Evolutionary conservation across 2,113 vertebrate species (phyloP).

Genomic region (Psettodes erumei): DNA sequence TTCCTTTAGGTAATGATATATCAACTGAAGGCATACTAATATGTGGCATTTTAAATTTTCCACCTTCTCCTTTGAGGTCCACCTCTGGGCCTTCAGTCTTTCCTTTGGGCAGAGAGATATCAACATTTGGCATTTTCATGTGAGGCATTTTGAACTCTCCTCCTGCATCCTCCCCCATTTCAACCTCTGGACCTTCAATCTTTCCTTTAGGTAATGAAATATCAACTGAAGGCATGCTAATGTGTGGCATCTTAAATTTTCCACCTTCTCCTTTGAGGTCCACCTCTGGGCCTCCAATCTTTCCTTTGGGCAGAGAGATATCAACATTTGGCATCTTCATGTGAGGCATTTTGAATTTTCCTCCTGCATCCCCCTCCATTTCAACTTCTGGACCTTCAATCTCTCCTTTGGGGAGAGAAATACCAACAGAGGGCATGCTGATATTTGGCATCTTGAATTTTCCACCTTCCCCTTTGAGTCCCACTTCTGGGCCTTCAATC

Average conservation of each 20-base stretch:
- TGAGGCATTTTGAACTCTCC: constrained; percentile 35
- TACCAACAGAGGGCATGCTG: too few relatives aligned
- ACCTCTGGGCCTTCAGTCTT: constrained; percentile 37
- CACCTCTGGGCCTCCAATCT: neutral
- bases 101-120: constrained; percentile 43
- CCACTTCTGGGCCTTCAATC: too few relatives aligned
- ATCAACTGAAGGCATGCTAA: constrained; percentile 31
- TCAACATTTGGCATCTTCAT: constrained; percentile 66
- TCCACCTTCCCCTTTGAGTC: too few relatives aligned
- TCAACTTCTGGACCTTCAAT: too few relatives aligned
- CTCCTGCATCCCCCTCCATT: constrained; percentile 2
- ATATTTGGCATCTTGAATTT: too few relatives aligned
- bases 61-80: constrained; percentile 34
- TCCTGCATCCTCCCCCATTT: constrained; percentile 45
- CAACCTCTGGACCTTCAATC: constrained; percentile 58
- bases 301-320: constrained; percentile 67
- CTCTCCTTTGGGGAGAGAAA: too few relatives aligned
- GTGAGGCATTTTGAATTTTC: constrained; percentile 52
- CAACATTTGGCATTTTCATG: constrained; percentile 25
- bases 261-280: constrained; percentile 54
- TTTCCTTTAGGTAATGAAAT: constrained; percentile 31
- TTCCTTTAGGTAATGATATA: constrained; percentile 68
- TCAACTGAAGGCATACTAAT: constrained; percentile 67
- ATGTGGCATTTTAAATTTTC: constrained; percentile 52
- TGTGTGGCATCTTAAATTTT: constrained; percentile 54